Percentiles rank a stretch among this genome's conserved stretches.
These are phyloP conservation scores for Drosophila rhopaloa DNA, from an alignment of 1,140 invertebrate species.

Conservation along the genomic window DNA sequence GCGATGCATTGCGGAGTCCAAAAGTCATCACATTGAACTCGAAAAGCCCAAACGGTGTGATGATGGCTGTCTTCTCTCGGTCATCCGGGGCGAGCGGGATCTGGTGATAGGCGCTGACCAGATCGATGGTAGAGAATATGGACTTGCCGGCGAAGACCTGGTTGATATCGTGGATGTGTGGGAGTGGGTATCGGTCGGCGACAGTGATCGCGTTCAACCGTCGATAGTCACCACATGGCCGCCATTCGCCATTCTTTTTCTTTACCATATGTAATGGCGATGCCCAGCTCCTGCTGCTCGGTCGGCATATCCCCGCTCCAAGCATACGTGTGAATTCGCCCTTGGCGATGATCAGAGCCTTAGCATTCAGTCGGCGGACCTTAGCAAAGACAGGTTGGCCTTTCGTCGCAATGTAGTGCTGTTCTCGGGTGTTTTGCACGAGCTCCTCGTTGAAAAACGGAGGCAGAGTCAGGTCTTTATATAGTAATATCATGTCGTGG, in stretches of 20 bases:
- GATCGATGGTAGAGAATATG: background rate
- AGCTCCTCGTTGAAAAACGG: no score
- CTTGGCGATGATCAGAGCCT: no score
- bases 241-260: background rate
- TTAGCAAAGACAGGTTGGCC: background rate
- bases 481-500: no score
- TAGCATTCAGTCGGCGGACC: background rate
- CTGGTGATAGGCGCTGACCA: background rate
- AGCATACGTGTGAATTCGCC: background rate
- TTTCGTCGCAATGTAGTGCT: background rate
- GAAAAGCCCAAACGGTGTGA: no score
- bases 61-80: background rate
- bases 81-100: background rate
- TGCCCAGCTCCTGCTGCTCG: background rate
- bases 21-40: background rate
- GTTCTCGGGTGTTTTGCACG: background rate
- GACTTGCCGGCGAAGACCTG: no score
- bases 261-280: background rate
- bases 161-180: no score
- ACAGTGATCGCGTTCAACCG: no score
- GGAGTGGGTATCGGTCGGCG: no score
- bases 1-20: background rate
- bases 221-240: no score
- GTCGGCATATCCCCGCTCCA: background rate
- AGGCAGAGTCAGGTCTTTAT: no score